Percentiles rank a stretch among this genome's conserved stretches.
Evolutionary conservation across 2,888 invertebrate genomes (phyloP).

Genomic region (Drosophila greeni): DNA sequence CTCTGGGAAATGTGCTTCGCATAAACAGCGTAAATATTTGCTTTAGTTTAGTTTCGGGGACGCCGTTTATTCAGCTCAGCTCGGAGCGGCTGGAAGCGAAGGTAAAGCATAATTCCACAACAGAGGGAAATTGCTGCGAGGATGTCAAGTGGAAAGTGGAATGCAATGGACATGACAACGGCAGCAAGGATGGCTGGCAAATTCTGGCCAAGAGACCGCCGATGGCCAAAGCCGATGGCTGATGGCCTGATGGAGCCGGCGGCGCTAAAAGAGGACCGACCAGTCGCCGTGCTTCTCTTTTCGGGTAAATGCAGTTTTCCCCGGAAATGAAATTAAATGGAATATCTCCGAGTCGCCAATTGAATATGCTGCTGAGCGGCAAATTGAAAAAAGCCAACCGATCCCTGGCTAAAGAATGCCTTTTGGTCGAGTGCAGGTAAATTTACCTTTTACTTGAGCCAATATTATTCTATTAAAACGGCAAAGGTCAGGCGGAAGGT

Average conservation of each 20-base stretch:
- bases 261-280: constrained; percentile 33
- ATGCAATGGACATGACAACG: constrained; percentile 63
- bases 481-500: constrained; percentile 6
- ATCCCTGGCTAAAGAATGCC: constrained; percentile 6
- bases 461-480: constrained; percentile 29
- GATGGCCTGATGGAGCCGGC: constrained; percentile 39
- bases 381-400: constrained; percentile 29
- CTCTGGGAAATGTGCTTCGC: constrained; percentile 28
- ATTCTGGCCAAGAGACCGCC: constrained; percentile 9
- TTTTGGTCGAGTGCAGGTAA: constrained; percentile 21
- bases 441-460: constrained; percentile 18
- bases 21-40: constrained; percentile 53
- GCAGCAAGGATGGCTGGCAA: constrained; percentile 31
- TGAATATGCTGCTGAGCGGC: constrained; percentile 30
- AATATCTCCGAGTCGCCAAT: constrained; percentile 34
- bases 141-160: constrained; percentile 67
- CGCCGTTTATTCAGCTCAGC: constrained; percentile 53
- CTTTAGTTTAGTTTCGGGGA: constrained; percentile 50
- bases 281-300: constrained; percentile 25
- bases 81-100: constrained; percentile 21
- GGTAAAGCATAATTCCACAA: constrained; percentile 66
- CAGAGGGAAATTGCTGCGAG: constrained; percentile 66
- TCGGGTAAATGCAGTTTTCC: constrained; percentile 41
- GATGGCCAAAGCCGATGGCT: constrained; percentile 33
- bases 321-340: constrained; percentile 51